Evolutionary conservation across 92 coral and sea anemone species (phyloP).

Genomic region (Siderastrea radians): DNA sequence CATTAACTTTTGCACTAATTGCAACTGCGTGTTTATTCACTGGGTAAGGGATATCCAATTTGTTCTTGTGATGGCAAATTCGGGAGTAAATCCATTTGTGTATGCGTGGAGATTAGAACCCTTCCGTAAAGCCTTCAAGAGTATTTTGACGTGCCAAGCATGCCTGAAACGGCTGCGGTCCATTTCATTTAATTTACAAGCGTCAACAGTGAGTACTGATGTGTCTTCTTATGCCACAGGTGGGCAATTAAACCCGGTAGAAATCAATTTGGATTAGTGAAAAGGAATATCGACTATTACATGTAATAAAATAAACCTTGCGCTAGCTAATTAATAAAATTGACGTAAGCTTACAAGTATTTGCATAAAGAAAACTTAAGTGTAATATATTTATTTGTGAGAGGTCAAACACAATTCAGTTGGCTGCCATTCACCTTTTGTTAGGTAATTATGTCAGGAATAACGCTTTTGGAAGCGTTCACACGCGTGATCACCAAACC

Average conservation of each 20-base stretch:
- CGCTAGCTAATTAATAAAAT: too few species aligned
- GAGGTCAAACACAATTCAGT: too few species aligned
- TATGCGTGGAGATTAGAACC: constrained; percentile 56
- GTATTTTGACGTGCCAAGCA: constrained; percentile 33
- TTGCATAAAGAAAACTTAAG: too few species aligned
- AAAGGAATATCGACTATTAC: too few species aligned
- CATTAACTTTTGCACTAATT: constrained; percentile 48
- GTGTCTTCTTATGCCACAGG: background rate
- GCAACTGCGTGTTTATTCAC: constrained; percentile 49
- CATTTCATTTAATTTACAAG: background rate
- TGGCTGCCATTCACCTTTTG: too few species aligned
- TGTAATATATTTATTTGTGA: too few species aligned
- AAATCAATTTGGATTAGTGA: background rate
- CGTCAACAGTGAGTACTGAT: constrained; percentile 3
- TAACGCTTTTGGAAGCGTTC: too few species aligned
- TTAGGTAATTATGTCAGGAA: too few species aligned
- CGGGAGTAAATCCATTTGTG: constrained; percentile 59
- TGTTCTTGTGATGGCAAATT: constrained; percentile 52
- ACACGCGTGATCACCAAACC: too few species aligned
- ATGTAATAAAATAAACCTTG: too few species aligned
- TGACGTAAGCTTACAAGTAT: too few species aligned
- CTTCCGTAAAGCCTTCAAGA: constrained; percentile 44
- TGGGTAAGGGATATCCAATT: constrained; percentile 58
- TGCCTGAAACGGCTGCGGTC: constrained; percentile 5
- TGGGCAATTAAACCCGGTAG: background rate